Conservation (phyloP, 2,113 vertebrate genomes). For the Oceanodroma tethys region DNA sequence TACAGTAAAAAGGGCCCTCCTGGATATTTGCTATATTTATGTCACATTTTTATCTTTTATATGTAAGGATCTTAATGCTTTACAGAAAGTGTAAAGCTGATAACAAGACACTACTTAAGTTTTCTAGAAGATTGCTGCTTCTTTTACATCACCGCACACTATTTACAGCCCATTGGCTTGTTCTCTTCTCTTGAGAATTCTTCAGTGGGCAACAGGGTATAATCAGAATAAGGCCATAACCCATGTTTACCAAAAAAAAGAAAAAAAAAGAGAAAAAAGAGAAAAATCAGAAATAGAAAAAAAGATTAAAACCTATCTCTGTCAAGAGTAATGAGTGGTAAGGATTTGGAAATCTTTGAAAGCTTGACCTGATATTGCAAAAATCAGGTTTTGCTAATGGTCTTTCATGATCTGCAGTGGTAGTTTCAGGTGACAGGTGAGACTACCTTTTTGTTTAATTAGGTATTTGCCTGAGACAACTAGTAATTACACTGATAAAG, state of each 20-base stretch:
- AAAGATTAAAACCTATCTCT: not conserved
- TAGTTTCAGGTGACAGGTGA: not conserved
- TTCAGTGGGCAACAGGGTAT: not conserved
- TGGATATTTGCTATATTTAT: not conserved
- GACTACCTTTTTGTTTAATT: not conserved
- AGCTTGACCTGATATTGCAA: not conserved
- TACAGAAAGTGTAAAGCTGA: not conserved
- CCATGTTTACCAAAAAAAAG: not conserved
- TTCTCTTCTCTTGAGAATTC: not conserved
- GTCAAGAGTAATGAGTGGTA: not conserved
- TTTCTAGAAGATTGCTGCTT: not conserved
- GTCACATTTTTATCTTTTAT: not conserved
- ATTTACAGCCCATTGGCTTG: not conserved
- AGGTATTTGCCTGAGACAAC: not conserved
- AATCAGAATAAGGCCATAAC: not conserved
- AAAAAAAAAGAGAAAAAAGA: not conserved
- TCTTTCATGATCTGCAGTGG: not conserved
- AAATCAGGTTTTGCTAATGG: not conserved
- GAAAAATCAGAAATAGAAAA: not conserved
- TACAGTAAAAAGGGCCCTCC: not conserved
- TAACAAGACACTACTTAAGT: not conserved
- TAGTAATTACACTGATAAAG: not conserved
- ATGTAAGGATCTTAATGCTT: not conserved
- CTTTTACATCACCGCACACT: not conserved
- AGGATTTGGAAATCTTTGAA: not conserved